phyloP scores from a whole-genome alignment of 2,888 invertebrate species.

The Tachina grossa region DNA sequence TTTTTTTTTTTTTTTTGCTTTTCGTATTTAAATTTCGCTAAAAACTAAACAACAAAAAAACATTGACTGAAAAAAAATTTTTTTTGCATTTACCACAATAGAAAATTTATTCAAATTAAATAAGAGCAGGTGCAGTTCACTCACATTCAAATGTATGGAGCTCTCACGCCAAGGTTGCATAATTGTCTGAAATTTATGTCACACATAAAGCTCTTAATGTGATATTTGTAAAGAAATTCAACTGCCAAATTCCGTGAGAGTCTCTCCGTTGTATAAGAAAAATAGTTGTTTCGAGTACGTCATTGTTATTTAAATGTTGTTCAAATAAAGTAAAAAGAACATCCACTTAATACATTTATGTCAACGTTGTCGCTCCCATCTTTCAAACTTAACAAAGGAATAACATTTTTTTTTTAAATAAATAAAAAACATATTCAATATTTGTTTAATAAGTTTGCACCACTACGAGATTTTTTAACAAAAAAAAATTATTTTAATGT shows the following conservation, averaged over 20 bases:
- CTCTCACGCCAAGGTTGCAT: not conserved
- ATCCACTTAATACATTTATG: not conserved
- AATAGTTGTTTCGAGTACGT: not conserved
- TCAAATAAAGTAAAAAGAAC: not conserved
- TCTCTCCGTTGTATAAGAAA: not conserved
- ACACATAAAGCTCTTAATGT: not conserved
- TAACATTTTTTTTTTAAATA: conserved; percentile 25
- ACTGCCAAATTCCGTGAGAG: not conserved
- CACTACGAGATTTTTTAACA: conserved; percentile 33
- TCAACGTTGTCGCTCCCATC: conserved; percentile 28
- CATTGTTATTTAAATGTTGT: conserved; percentile 10
- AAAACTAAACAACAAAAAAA: no score
- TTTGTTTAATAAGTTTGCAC: conserved; percentile 64
- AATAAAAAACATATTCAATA: conserved; percentile 43
- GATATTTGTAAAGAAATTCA: conserved; percentile 1
- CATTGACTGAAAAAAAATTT: no score
- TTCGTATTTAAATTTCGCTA: no score
- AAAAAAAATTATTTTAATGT: conserved; percentile 19
- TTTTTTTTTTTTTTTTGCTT: no score
- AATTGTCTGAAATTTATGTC: not conserved
- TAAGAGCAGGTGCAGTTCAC: no score
- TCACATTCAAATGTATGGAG: no score
- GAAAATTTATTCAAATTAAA: no score
- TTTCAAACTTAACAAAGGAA: conserved; percentile 17
- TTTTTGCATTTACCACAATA: no score